phyloP scores from a whole-genome alignment of 2,797 vertebrate species.

The Myotis vivesi region DNA sequence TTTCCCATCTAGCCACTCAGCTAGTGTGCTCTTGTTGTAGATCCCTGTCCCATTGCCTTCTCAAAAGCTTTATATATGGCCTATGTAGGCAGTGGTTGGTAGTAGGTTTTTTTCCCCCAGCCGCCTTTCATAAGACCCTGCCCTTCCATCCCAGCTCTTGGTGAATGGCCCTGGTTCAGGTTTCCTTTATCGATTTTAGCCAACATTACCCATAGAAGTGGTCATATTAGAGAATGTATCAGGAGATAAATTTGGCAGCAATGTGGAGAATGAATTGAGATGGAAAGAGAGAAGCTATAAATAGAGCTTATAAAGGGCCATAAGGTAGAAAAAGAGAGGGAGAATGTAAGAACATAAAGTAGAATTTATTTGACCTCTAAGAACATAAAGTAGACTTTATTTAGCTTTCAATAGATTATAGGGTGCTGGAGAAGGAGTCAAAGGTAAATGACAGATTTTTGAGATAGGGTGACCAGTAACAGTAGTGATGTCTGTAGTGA shows the following conservation, averaged over 20 bases:
- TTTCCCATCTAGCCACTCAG: neutral
- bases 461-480: neutral
- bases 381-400: neutral
- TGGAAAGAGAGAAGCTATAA: neutral
- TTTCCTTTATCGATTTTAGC: constrained; percentile 5
- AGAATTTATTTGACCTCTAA: neutral
- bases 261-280: neutral
- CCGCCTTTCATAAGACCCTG: neutral
- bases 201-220: neutral
- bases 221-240: neutral
- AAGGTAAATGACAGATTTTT: neutral
- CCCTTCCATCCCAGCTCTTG: neutral
- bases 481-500: neutral
- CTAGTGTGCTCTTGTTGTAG: neutral
- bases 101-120: neutral
- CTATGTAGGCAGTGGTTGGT: neutral
- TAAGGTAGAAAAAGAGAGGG: neutral
- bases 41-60: neutral
- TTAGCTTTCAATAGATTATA: neutral
- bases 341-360: neutral
- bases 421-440: neutral
- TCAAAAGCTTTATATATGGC: neutral
- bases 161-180: neutral
- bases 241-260: neutral
- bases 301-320: neutral